Evolutionary conservation across 2,113 vertebrate species (phyloP).

Genomic region (Rhabdomys dilectus): DNA sequence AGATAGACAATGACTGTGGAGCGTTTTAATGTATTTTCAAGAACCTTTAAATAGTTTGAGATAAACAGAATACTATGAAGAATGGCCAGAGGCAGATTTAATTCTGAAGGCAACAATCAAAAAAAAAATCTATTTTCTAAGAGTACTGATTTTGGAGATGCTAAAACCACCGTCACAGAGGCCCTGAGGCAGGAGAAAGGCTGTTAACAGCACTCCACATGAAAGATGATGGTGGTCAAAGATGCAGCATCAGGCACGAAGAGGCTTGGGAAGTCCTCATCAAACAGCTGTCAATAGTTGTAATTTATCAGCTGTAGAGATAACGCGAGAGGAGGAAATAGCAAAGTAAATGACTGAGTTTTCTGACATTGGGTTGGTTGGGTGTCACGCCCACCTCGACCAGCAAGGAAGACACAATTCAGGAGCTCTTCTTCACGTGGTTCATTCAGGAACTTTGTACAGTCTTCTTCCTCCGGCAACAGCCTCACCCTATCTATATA

Average conservation of each 20-base stretch:
- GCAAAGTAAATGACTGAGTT: neutral
- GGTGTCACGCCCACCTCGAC: no score
- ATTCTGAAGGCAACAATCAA: neutral
- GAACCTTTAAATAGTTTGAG: conserved; percentile 5
- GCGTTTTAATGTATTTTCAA: conserved; percentile 19
- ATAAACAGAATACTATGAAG: neutral
- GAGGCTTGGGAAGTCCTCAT: neutral
- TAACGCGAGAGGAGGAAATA: neutral
- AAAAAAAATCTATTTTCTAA: neutral
- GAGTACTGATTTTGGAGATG: neutral
- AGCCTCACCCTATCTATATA: no score
- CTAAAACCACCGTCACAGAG: neutral
- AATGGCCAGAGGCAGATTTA: neutral
- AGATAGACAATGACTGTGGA: neutral
- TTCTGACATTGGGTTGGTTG: neutral
- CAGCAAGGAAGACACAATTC: no score
- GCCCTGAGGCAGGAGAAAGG: neutral
- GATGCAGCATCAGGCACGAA: neutral
- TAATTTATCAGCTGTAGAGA: neutral
- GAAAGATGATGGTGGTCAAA: neutral
- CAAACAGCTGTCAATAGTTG: neutral
- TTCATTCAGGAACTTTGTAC: no score
- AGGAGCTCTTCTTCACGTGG: no score
- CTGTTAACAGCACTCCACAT: neutral
- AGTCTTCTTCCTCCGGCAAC: no score